phyloP scores from a whole-genome alignment of 2,797 vertebrate species.

The Spheniscus humboldti region DNA sequence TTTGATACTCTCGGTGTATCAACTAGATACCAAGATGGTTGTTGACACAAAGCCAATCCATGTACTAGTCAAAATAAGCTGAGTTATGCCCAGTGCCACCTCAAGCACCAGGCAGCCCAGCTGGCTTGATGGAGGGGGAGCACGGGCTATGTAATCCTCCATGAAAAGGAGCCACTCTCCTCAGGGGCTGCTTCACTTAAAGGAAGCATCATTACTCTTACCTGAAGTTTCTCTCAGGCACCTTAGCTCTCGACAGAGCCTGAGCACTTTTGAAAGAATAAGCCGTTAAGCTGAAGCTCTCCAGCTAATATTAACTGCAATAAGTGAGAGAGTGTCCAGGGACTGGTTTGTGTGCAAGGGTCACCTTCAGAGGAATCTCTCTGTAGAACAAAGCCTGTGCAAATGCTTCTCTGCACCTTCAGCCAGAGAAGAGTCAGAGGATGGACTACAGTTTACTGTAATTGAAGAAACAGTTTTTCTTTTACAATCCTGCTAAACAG shows the following conservation, averaged over 20 bases:
- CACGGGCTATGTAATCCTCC: rapidly evolving
- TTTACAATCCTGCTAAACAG: background rate
- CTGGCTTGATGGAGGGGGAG: background rate
- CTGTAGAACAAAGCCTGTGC: background rate
- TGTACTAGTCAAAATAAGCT: background rate
- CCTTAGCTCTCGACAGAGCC: background rate
- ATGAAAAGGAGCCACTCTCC: rapidly evolving
- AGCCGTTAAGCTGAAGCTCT: background rate
- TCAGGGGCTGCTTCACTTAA: background rate
- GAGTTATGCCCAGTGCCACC: background rate
- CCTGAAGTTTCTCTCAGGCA: background rate
- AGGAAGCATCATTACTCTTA: background rate
- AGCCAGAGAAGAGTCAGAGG: background rate
- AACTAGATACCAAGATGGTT: background rate
- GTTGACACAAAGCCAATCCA: background rate
- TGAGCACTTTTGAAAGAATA: background rate
- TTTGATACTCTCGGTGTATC: background rate
- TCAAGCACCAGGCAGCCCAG: background rate
- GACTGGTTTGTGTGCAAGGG: background rate
- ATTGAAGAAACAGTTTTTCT: background rate
- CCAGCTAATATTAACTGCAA: background rate
- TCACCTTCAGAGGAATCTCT: slow-evolving; percentile 16
- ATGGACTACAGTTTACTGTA: background rate
- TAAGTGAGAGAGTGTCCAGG: background rate
- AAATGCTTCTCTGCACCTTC: background rate